Evolutionary conservation across 2,797 vertebrate genomes (phyloP), one percentile per base, ranked within the genome.

Genomic region (Luscinia luscinia): DNA sequence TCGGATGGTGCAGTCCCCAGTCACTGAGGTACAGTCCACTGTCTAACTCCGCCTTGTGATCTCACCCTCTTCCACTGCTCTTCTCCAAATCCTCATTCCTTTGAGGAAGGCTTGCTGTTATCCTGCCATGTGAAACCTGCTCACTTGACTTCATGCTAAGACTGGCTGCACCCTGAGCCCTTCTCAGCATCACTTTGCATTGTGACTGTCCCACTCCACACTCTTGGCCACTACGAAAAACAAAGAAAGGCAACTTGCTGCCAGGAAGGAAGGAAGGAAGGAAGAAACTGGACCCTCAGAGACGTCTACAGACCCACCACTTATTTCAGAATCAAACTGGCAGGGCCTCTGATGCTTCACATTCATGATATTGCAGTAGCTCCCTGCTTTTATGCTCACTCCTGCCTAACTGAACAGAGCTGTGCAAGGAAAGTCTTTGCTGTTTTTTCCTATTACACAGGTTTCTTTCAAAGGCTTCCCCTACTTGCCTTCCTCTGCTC

Each of bases 331-430:
- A 57, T 67, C 34, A 30, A 49, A 4, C 3, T 43, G 38, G 62
- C 49, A 85, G 46, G 18, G 26, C 34, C 64, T 40, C 22, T 34
- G 16, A 2, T 0, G 7, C 69, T 74, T 63, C 0, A 0, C 2
- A 11, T 18, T 52, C 11, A 13, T 1, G 5, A 3, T 18, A 38
- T 20, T 69, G 64, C 46, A 28, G 27, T 30, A 64, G 27, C 26
- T 83, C 45, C 27, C 54, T 67, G 32, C 6, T 64, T 91, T 70
- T 51, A 52, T 9, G 9, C 32, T 63, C 45, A 52, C 22, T 77
- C 36, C 36, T 40, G 43, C 13, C n/a, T 74, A 76, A 88, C 81
- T 7, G 12, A 57, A 27, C 21, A 48, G 40, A 76, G 15, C 28
- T 66, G 34, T 18, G 10, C 70, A 59, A 45, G 41, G 30, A 49